phyloP scores from a whole-genome alignment of 2,797 vertebrate genomes.

The Sebastes ruberrimus region DNA sequence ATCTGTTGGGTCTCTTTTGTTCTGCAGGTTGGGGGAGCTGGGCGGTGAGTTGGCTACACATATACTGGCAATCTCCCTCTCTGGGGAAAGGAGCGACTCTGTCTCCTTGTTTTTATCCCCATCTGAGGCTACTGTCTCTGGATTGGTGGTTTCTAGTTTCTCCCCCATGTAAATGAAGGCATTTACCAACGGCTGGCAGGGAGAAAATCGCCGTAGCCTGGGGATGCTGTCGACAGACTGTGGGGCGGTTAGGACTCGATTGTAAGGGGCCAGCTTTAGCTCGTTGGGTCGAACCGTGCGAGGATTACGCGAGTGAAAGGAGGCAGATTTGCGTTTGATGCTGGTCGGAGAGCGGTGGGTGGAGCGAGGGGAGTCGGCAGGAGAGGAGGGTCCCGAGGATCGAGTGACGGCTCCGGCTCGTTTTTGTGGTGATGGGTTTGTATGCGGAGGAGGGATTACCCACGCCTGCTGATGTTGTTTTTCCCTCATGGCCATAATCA shows the following conservation, averaged over 20 bases:
- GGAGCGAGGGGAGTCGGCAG: conserved; percentile 89
- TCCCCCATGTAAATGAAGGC: conserved; percentile 93
- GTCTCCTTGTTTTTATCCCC: conserved; percentile 58
- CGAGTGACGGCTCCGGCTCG: conserved; percentile 78
- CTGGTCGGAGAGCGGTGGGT: conserved; percentile 90
- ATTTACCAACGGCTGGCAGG: conserved; percentile 89
- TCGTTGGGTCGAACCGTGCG: conserved; percentile 92
- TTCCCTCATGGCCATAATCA: conserved; percentile 98
- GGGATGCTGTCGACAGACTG: conserved; percentile 98
- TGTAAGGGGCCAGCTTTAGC: conserved; percentile 93
- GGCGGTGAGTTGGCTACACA: conserved; percentile 28
- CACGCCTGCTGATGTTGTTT: conserved; percentile 89
- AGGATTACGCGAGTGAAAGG: conserved; percentile 89
- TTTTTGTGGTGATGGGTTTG: conserved; percentile 91
- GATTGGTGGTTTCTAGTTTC: conserved; percentile 62
- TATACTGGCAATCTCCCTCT: conserved; percentile 44
- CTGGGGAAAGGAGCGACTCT: conserved; percentile 52
- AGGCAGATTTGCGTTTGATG: conserved; percentile 89
- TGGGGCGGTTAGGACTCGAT: conserved; percentile 92
- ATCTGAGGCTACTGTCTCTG: conserved; percentile 68
- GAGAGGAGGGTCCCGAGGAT: conserved; percentile 87
- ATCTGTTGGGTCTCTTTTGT: conserved; percentile 62
- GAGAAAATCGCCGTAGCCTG: conserved; percentile 92
- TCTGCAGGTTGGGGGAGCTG: conserved; percentile 54
- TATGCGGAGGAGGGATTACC: conserved; percentile 89